Conservation (phyloP, 92 coral and sea anemone genomes). For the Plumapathes pennacea region DNA sequence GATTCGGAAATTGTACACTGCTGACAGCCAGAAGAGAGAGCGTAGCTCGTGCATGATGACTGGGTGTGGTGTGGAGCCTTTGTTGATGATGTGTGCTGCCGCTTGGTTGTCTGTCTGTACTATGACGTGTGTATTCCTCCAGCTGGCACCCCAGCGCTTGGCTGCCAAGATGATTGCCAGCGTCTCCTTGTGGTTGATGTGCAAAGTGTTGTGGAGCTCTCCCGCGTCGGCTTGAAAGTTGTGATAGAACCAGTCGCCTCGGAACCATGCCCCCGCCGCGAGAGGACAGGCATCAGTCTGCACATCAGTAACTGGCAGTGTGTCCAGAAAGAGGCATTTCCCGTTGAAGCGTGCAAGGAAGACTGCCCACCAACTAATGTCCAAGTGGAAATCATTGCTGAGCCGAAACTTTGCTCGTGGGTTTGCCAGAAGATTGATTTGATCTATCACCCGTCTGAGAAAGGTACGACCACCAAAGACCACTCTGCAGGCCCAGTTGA, state of each 20-base stretch:
- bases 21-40: constrained; percentile 26
- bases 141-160: background rate
- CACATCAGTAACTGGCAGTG: constrained; percentile 20
- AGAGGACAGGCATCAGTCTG: constrained; percentile 36
- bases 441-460: constrained; percentile 8
- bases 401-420: constrained; percentile 1
- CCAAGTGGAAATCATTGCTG: background rate
- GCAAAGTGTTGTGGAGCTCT: background rate
- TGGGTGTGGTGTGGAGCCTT: constrained; percentile 23
- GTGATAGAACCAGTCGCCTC: constrained; percentile 29
- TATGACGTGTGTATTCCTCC: constrained; percentile 3
- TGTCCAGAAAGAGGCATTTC: constrained; percentile 23
- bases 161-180: constrained; percentile 13
- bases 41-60: constrained; percentile 29
- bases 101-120: constrained; percentile 20
- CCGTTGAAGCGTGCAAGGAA: constrained; percentile 22
- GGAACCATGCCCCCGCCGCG: constrained; percentile 23
- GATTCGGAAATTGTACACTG: constrained; percentile 28
- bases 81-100: constrained; percentile 13
- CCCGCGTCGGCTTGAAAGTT: constrained; percentile 13
- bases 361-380: constrained; percentile 7
- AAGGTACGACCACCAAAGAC: constrained; percentile 19
- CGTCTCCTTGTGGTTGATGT: constrained; percentile 32
- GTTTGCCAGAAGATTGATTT: background rate
- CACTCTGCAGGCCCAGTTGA: constrained; percentile 15